Evolutionary conservation across 1,140 invertebrate species (phyloP).

Genomic region (Dryas iulia): DNA sequence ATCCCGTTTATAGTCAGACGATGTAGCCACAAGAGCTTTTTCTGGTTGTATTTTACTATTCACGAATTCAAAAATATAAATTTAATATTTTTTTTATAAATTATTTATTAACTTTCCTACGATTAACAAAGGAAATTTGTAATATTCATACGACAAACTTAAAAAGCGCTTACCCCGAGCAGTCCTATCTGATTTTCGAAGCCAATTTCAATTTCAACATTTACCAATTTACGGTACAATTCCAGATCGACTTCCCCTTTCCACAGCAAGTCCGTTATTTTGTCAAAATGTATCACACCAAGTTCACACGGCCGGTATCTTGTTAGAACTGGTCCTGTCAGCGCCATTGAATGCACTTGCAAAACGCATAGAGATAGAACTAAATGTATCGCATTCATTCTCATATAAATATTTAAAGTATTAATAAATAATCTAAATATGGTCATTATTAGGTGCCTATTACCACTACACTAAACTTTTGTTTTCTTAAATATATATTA

Average conservation of each 20-base stretch:
- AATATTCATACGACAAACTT: neutral
- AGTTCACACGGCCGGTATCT: constrained; percentile 65
- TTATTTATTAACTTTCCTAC: no score
- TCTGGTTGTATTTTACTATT: no score
- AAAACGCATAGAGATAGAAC: constrained; percentile 34
- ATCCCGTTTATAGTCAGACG: no score
- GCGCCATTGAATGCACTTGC: constrained; percentile 47
- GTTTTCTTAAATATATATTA: neutral
- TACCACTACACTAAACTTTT: neutral
- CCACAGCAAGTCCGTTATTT: constrained; percentile 52
- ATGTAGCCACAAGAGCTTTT: no score
- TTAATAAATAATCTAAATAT: constrained; percentile 1
- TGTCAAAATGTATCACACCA: constrained; percentile 62
- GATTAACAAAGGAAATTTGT: no score
- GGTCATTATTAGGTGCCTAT: neutral
- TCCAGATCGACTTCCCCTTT: constrained; percentile 50
- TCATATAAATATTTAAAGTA: constrained; percentile 2
- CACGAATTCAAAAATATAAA: no score
- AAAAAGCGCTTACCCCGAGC: constrained; percentile 42
- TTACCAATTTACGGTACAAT: constrained; percentile 41
- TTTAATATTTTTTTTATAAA: no score
- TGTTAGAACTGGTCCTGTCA: constrained; percentile 53
- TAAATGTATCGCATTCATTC: constrained; percentile 32
- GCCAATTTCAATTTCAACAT: constrained; percentile 48
- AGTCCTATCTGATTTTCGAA: constrained; percentile 56